Conservation (phyloP, 2,113 vertebrate species). For the Ciconia boyciana region DNA sequence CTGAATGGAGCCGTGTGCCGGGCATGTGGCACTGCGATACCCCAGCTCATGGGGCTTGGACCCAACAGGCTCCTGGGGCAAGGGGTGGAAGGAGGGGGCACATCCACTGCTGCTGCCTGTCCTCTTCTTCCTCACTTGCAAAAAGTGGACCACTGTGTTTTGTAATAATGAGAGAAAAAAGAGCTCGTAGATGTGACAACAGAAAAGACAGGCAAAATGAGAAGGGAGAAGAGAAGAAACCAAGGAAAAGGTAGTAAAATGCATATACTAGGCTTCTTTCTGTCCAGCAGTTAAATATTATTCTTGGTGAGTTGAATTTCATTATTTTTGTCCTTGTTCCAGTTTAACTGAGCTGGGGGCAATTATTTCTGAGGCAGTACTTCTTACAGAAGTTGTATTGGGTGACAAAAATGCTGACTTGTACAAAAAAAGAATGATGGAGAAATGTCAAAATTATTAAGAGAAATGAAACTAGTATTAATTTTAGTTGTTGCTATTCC, state of each 20-base stretch:
- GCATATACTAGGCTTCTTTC: neutral
- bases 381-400: neutral
- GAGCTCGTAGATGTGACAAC: neutral
- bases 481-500: neutral
- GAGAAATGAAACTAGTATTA: neutral
- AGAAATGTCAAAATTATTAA: neutral
- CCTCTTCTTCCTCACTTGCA: neutral
- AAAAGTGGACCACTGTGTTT: neutral
- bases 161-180: neutral
- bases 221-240: neutral
- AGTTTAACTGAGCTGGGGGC: neutral
- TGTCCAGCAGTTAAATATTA: neutral
- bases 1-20: fast-evolving
- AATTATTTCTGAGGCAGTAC: neutral
- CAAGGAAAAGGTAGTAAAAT: neutral
- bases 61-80: neutral
- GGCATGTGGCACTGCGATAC: fast-evolving
- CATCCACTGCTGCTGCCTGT: neutral
- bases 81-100: neutral
- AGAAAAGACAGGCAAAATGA: neutral
- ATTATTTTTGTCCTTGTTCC: constrained; percentile 8
- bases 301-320: neutral
- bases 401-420: neutral
- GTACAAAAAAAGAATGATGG: neutral
- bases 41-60: neutral